A percentile compares a stretch with the other conserved stretches of the same genome.
phyloP scores from a whole-genome alignment of 1,140 invertebrate species.

The Drosophila quadrilineata region DNA sequence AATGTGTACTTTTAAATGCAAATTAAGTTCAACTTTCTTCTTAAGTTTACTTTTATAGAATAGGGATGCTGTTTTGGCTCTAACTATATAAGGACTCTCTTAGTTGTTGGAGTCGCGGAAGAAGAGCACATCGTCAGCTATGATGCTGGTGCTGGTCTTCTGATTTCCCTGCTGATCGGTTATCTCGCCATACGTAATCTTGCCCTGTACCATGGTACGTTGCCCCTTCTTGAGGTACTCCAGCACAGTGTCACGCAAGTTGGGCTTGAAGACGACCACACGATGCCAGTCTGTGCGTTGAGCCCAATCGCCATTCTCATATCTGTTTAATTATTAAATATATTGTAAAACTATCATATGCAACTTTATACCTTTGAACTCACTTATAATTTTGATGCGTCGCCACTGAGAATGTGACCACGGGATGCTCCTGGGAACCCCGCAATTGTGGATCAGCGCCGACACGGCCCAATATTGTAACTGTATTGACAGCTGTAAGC shows the following conservation, averaged over 20 bases:
- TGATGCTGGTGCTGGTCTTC: constrained; percentile 88
- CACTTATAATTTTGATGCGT: constrained; percentile 92
- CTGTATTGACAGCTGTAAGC: constrained; percentile 95
- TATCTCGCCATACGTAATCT: constrained; percentile 92
- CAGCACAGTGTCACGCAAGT: constrained; percentile 89
- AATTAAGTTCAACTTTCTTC: constrained; percentile 57
- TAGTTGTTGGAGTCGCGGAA: constrained; percentile 82
- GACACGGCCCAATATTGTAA: constrained; percentile 92
- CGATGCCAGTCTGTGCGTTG: constrained; percentile 96
- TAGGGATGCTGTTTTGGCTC: constrained; percentile 21
- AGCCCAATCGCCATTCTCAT: constrained; percentile 88
- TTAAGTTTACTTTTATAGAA: constrained; percentile 44
- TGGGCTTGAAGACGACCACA: constrained; percentile 92
- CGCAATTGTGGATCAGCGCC: constrained; percentile 92
- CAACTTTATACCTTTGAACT: background rate
- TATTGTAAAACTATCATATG: background rate
- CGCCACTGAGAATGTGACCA: constrained; percentile 94
- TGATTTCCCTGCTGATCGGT: constrained; percentile 89
- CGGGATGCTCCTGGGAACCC: constrained; percentile 90
- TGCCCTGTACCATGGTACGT: constrained; percentile 91
- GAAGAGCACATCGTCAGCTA: constrained; percentile 94
- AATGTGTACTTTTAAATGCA: constrained; percentile 48
- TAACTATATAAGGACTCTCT: background rate
- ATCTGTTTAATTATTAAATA: constrained; percentile 56
- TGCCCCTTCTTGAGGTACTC: constrained; percentile 93